phyloP scores from a whole-genome alignment of 2,888 invertebrate species.

The Hoplodrina blanda region DNA sequence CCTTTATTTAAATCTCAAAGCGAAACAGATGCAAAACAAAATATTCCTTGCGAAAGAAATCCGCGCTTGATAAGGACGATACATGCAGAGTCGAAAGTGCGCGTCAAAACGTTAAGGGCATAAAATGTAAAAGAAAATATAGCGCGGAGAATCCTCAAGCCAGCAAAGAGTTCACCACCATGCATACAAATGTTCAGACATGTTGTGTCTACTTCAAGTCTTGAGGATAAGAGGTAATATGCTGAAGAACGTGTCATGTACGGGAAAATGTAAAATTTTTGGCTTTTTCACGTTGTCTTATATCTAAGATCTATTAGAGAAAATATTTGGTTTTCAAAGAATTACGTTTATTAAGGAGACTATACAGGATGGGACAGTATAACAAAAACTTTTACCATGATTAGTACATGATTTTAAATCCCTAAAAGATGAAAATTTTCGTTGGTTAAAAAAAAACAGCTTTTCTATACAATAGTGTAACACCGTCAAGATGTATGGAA shows the following conservation, averaged over 20 bases:
- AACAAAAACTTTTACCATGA: too few relatives aligned
- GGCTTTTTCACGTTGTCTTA: constrained; percentile 17
- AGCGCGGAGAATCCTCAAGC: constrained; percentile 70
- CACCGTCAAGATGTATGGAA: too few relatives aligned
- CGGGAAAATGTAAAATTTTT: constrained; percentile 38
- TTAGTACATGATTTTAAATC: too few relatives aligned
- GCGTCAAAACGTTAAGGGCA: constrained; percentile 75
- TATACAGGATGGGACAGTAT: too few relatives aligned
- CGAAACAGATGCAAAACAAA: constrained; percentile 61
- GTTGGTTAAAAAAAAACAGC: too few relatives aligned
- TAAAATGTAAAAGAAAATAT: constrained; percentile 74
- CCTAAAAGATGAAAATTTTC: too few relatives aligned
- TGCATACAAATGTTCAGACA: constrained; percentile 72
- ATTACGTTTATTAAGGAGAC: neutral
- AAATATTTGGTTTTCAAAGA: neutral
- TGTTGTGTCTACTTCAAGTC: constrained; percentile 66
- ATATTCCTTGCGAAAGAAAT: constrained; percentile 69
- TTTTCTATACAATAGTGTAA: too few relatives aligned
- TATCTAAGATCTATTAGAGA: constrained; percentile 9
- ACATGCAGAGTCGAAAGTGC: constrained; percentile 72
- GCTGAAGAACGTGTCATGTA: constrained; percentile 52
- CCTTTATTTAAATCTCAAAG: constrained; percentile 53
- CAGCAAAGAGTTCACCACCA: constrained; percentile 68
- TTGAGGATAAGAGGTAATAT: constrained; percentile 60
- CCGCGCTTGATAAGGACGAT: constrained; percentile 72